A percentile compares a stretch with the other conserved stretches of the same genome.
Conservation (phyloP, 2,113 vertebrate species). For the Tonatia bakeri region DNA sequence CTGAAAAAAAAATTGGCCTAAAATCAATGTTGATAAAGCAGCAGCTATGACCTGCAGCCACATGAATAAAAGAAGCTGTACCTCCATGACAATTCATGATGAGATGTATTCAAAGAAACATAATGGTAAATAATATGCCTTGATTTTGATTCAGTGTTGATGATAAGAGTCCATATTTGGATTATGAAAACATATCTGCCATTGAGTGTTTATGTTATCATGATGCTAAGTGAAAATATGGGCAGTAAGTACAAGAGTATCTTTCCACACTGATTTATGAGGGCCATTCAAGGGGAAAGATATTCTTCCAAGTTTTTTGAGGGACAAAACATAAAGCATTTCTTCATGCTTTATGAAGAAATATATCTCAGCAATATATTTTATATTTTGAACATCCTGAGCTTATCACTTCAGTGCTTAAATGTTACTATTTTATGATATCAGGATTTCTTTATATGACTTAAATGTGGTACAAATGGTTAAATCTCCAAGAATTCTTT, state of each 20-base stretch:
- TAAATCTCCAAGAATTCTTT: slow-evolving; percentile 19
- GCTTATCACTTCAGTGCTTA: not conserved
- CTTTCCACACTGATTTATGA: not conserved
- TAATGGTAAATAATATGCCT: not conserved
- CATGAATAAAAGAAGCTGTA: not conserved
- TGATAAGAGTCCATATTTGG: not conserved
- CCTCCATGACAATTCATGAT: not conserved
- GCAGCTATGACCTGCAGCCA: not conserved
- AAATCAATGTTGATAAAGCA: not conserved
- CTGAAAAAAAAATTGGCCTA: not conserved
- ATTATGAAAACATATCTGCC: not conserved
- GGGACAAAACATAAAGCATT: slow-evolving; percentile 1
- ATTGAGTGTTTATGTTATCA: not conserved
- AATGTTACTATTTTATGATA: slow-evolving; percentile 24
- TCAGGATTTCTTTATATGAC: slow-evolving; percentile 2
- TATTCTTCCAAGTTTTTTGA: not conserved
- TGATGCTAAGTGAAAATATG: slow-evolving; percentile 15
- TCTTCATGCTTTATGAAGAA: not conserved
- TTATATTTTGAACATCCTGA: slow-evolving; percentile 1
- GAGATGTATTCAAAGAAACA: not conserved
- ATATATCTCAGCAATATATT: not conserved
- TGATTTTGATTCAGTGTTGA: slow-evolving; percentile 10
- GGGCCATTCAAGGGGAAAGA: not conserved
- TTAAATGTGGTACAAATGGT: not conserved
- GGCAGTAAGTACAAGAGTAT: not conserved